Evolutionary conservation across 2,113 vertebrate genomes (phyloP).

Genomic region (Calonectris borealis): DNA sequence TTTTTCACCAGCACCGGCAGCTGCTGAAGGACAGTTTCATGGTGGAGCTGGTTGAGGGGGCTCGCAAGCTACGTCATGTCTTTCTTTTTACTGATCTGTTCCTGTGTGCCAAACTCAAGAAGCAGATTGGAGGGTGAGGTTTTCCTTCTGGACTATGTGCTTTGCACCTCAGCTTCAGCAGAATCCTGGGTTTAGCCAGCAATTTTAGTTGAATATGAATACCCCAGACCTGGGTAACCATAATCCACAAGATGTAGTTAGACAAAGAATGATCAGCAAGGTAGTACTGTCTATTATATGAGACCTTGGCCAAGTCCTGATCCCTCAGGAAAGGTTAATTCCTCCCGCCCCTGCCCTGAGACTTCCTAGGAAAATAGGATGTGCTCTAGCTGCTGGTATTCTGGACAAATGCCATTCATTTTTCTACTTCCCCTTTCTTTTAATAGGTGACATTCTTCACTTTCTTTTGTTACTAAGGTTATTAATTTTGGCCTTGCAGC

Average conservation of each 20-base stretch:
- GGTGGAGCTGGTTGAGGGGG: slow-evolving; percentile 94
- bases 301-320: neutral
- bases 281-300: neutral
- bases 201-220: neutral
- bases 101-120: slow-evolving; percentile 95
- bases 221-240: neutral
- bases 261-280: neutral
- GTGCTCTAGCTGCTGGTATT: neutral
- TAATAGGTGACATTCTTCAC: neutral
- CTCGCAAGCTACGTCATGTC: slow-evolving; percentile 92
- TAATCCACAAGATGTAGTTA: neutral
- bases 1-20: slow-evolving; percentile 83
- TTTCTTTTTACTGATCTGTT: slow-evolving; percentile 96
- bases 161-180: neutral
- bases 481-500: neutral
- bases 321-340: neutral
- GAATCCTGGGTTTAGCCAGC: neutral
- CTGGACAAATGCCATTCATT: neutral
- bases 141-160: neutral
- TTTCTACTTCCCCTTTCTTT: neutral
- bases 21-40: slow-evolving; percentile 94
- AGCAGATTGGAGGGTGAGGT: slow-evolving; percentile 91
- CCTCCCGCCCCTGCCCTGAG: neutral
- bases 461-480: neutral
- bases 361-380: neutral